phyloP scores from a whole-genome alignment of 2,113 vertebrate genomes.

The Sylvietta virens region DNA sequence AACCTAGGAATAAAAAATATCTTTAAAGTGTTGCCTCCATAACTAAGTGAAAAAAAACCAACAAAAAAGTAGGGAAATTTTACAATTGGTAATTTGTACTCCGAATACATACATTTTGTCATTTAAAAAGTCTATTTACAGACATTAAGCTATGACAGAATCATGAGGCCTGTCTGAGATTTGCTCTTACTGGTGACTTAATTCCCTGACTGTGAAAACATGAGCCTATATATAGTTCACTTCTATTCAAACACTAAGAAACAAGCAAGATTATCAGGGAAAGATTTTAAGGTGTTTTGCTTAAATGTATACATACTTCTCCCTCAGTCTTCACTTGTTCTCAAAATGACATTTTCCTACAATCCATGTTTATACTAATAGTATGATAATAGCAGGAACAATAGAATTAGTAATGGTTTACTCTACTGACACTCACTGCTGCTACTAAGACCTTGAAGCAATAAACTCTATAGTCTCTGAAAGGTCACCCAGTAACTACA shows the following conservation, averaged over 20 bases:
- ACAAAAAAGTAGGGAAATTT: fast-evolving
- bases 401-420: not conserved
- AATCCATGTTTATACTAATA: not conserved
- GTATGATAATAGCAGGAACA: not conserved
- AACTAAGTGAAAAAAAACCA: not conserved
- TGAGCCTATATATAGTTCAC: not conserved
- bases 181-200: not conserved
- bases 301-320: not conserved
- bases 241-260: not conserved
- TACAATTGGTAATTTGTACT: not conserved
- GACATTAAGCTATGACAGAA: not conserved
- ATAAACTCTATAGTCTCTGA: not conserved
- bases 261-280: not conserved
- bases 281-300: not conserved
- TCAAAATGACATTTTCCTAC: not conserved
- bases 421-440: not conserved
- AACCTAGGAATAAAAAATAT: not conserved
- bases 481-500: not conserved
- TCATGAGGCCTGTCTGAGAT: not conserved
- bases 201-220: not conserved
- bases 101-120: not conserved
- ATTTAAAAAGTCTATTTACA: not conserved
- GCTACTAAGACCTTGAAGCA: not conserved
- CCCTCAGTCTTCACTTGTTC: not conserved
- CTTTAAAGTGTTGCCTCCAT: not conserved